Conservation (phyloP, 2,797 vertebrate genomes). For the Chelon labrosus region DNA sequence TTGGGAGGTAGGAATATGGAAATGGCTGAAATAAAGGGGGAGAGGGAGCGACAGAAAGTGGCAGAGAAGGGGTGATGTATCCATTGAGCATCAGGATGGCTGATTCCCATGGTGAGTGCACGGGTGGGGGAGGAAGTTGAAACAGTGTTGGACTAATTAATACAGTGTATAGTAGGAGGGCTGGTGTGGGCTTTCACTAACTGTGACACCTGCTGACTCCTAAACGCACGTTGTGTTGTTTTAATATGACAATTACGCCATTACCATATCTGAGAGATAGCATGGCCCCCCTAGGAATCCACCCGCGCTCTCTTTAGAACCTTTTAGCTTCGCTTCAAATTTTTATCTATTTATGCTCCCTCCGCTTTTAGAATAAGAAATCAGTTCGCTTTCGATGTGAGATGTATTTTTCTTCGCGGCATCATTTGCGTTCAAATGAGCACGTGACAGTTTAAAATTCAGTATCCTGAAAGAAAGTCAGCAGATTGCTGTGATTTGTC, state of each 20-base stretch:
- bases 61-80: slow-evolving; percentile 68
- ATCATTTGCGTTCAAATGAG: slow-evolving; percentile 61
- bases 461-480: slow-evolving; percentile 50
- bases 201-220: slow-evolving; percentile 86
- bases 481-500: slow-evolving; percentile 57
- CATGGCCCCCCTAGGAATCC: slow-evolving; percentile 80
- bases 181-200: slow-evolving; percentile 81
- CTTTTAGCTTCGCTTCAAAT: slow-evolving; percentile 78
- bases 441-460: slow-evolving; percentile 60
- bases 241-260: slow-evolving; percentile 87
- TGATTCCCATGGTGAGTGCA: slow-evolving; percentile 77
- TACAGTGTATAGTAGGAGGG: slow-evolving; percentile 79
- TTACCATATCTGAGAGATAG: slow-evolving; percentile 86
- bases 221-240: slow-evolving; percentile 85
- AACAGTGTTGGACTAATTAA: slow-evolving; percentile 83
- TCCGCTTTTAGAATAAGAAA: slow-evolving; percentile 71
- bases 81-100: slow-evolving; percentile 65
- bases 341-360: slow-evolving; percentile 77
- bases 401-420: slow-evolving; percentile 67
- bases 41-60: slow-evolving; percentile 46
- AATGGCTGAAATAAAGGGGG: slow-evolving; percentile 70
- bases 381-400: slow-evolving; percentile 70
- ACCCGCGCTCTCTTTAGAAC: slow-evolving; percentile 80
- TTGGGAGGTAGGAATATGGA: slow-evolving; percentile 78
- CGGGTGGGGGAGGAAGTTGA: slow-evolving; percentile 78